These are phyloP conservation scores for Alethe castanea DNA, from an alignment of 2,113 vertebrate species.

Conservation along the genomic window DNA sequence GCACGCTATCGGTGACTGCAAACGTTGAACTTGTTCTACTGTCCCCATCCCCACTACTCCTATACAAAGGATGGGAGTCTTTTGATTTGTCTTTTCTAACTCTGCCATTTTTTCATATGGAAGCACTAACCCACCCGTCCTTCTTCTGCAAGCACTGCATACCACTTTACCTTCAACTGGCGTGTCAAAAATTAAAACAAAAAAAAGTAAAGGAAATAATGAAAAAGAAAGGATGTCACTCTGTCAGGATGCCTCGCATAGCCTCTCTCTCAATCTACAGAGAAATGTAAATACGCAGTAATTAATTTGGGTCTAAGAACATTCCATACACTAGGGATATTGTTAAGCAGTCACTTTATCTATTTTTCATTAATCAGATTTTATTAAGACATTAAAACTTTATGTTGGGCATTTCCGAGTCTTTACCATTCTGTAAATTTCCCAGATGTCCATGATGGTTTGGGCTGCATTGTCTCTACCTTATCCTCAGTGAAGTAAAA, in stretches of 20 bases:
- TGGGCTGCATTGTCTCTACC: background rate
- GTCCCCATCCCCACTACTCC: background rate
- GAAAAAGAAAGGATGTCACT: slow-evolving; percentile 7
- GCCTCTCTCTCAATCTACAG: slow-evolving; percentile 19
- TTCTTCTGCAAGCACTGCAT: background rate
- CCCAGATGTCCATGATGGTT: background rate
- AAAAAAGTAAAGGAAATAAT: background rate
- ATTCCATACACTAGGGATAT: slow-evolving; percentile 37
- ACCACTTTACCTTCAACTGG: background rate
- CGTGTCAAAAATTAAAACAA: background rate
- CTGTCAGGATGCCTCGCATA: slow-evolving; percentile 8
- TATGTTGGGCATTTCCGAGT: slow-evolving; percentile 13
- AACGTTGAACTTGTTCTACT: background rate
- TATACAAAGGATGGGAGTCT: background rate
- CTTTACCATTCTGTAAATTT: slow-evolving; percentile 29
- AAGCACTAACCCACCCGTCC: background rate
- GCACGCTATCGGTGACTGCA: background rate
- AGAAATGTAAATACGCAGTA: slow-evolving; percentile 54
- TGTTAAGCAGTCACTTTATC: slow-evolving; percentile 50
- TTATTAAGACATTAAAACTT: slow-evolving; percentile 58
- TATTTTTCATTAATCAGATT: slow-evolving; percentile 59
- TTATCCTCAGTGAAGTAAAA: background rate
- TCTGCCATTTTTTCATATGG: background rate
- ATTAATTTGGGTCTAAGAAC: slow-evolving; percentile 56
- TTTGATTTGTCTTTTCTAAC: background rate